Conservation (phyloP, 2,888 invertebrate species). For the Oscheius onirici region DNA sequence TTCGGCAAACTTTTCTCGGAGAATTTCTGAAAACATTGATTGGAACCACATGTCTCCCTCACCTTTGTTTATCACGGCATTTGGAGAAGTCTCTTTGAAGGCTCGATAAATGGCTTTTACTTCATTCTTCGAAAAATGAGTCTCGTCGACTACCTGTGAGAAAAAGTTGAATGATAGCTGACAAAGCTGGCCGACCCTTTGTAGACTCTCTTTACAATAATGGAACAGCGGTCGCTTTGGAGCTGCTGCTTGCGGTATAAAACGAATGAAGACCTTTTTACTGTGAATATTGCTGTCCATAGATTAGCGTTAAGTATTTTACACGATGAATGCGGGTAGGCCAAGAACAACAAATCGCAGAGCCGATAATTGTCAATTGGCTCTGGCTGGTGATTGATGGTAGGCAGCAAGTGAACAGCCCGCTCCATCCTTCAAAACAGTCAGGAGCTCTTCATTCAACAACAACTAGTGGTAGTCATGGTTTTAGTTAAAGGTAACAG, state of each 20-base stretch:
- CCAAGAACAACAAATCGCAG: slow-evolving; percentile 20
- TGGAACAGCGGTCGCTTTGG: background rate
- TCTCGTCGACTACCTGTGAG: slow-evolving; percentile 63
- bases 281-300: slow-evolving; percentile 33
- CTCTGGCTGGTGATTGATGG: slow-evolving; percentile 23
- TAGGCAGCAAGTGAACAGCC: slow-evolving; percentile 23
- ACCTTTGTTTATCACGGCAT: slow-evolving; percentile 64
- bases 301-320: background rate
- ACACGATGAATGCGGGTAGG: background rate
- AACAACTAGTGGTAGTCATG: background rate
- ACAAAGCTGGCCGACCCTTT: slow-evolving; percentile 4
- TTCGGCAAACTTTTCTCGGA: slow-evolving; percentile 64
- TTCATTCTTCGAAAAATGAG: slow-evolving; percentile 66
- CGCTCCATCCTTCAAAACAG: slow-evolving; percentile 17
- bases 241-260: background rate
- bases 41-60: background rate
- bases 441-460: background rate
- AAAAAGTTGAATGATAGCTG: background rate
- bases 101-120: slow-evolving; percentile 65
- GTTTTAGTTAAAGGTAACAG: background rate
- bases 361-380: slow-evolving; percentile 29
- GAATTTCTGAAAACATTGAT: slow-evolving; percentile 48
- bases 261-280: slow-evolving; percentile 28
- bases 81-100: slow-evolving; percentile 67
- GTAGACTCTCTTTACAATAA: slow-evolving; percentile 18